Conservation (phyloP, 2,797 vertebrate genomes). For the Anguilla megastoma region DNA sequence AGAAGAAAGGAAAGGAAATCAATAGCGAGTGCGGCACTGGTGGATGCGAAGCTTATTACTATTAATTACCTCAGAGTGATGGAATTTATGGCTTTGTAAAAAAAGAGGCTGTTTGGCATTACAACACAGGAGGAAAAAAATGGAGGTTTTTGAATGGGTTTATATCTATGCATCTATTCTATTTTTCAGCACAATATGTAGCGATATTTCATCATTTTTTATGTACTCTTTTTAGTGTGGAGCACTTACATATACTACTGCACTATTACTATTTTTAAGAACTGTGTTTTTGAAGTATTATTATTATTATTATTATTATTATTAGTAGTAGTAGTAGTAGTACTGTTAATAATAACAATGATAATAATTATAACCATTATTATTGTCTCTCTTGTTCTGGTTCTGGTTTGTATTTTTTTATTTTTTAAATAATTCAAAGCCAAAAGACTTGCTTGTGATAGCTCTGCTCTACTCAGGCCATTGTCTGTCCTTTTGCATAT, state of each 20-base stretch:
- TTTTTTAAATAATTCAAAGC: neutral
- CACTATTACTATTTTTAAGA: neutral
- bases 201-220: neutral
- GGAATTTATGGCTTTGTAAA: neutral
- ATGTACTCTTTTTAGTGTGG: neutral
- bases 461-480: neutral
- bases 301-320: neutral
- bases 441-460: neutral
- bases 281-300: neutral
- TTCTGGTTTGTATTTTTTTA: neutral
- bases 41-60: conserved; percentile 25
- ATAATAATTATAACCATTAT: too few species aligned
- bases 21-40: conserved; percentile 15
- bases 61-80: conserved; percentile 23
- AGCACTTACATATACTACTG: neutral
- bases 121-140: neutral
- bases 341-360: neutral
- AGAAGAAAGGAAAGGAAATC: conserved; percentile 26
- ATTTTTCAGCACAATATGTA: neutral
- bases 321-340: neutral
- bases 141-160: neutral
- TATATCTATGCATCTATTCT: neutral
- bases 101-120: neutral
- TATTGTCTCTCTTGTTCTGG: neutral
- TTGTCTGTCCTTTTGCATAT: neutral